Evolutionary conservation across 92 coral and sea anemone species (phyloP), one percentile per base, ranked within the genome.

Genomic region (Hydrozoanthus gracilis): DNA sequence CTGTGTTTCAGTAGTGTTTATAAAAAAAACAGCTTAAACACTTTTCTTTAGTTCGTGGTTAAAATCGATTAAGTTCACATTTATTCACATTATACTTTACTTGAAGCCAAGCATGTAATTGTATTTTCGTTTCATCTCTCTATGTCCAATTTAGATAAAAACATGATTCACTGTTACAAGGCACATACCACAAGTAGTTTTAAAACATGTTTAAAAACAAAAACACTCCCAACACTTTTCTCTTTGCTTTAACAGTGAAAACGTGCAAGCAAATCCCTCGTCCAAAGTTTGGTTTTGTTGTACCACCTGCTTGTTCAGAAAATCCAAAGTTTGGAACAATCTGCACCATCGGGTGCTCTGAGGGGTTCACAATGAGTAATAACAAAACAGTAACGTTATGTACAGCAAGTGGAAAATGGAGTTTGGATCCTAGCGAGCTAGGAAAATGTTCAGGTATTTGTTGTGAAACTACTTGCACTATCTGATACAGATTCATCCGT

Each of bases 281-380:
- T 16, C 71, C 71, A 11, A 65, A 5, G 71, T 65, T 65, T 65
- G 71, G 71, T 3, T 65, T 5, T 66, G 20, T 66, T 17, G 71
- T 66, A 66, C 71, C 71, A n/a, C 71, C 71, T 66, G 71, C 5
- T 3, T 66, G 71, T 66, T 17, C 44, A 10, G 71, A 66, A 66
- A 66, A 66, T 66, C 71, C 71, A 18, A 5, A 17, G 71, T 66
- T 16, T n/a, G 71, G 71, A 0, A 66, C 71, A 44, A 18, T 8
- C 11, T 66, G 71, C 11, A 66, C 71, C 18, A n/a, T 66, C 3
- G 71, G 18, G 8, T 66, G 71, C 20, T 6, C 8, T 3, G 9
- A 3, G 17, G 71, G 71, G 71, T 66, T 66, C 71, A 66, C 17
- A 11, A 66, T 66, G 71, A 66, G 12, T 3, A 17, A 14, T 0